These are phyloP conservation scores for Rhincodon typus DNA, from an alignment of 2,797 vertebrate species.

Conservation along the genomic window DNA sequence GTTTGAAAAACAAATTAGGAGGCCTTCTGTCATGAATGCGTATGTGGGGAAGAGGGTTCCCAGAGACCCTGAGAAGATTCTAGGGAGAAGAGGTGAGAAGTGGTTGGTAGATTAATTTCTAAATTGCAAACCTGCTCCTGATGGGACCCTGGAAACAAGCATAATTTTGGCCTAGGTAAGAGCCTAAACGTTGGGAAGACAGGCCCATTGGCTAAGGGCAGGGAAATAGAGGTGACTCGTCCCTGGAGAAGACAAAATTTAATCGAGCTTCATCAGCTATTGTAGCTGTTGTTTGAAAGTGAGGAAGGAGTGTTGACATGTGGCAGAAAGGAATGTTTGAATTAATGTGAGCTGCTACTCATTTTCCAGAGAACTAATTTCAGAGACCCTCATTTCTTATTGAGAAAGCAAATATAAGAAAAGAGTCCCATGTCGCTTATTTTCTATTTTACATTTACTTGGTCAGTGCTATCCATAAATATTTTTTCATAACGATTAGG, in stretches of 20 bases:
- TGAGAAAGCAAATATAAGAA: too few species aligned
- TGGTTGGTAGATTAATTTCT: neutral
- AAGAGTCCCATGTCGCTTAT: too few species aligned
- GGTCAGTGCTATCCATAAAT: too few species aligned
- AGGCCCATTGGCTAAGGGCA: neutral
- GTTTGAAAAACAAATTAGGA: neutral
- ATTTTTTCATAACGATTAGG: too few species aligned
- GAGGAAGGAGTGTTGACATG: too few species aligned
- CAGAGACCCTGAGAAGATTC: neutral
- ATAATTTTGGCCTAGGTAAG: neutral
- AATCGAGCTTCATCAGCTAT: too few species aligned
- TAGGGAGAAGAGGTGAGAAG: neutral
- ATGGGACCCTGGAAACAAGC: neutral
- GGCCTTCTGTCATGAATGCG: neutral
- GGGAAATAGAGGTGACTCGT: neutral
- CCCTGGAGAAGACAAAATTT: neutral
- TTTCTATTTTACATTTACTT: too few species aligned
- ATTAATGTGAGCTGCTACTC: too few species aligned
- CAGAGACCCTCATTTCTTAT: too few species aligned
- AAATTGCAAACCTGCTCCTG: neutral
- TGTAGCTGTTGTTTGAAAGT: too few species aligned
- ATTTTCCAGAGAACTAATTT: too few species aligned
- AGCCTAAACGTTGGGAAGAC: neutral
- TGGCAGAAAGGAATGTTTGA: too few species aligned
- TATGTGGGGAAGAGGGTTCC: neutral